Percentiles rank a stretch among this genome's conserved stretches.
Evolutionary conservation across 92 coral and sea anemone genomes (phyloP).

Genomic region (Pocillopora meandrina): DNA sequence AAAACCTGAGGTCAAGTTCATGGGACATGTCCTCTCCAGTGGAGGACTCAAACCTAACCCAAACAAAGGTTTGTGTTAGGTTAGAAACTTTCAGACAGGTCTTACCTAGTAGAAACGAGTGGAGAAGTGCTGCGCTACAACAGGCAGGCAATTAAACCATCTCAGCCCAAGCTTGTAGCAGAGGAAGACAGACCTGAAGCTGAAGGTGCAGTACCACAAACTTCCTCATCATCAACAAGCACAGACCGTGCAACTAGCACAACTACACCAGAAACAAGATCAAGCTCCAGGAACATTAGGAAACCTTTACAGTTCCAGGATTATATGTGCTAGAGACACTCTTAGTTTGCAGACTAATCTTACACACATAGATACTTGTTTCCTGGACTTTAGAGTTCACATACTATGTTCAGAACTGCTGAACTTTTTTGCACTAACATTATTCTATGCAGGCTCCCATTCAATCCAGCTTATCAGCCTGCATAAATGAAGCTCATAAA

Average conservation of each 20-base stretch:
- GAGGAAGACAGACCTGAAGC: not conserved
- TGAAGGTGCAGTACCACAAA: not conserved
- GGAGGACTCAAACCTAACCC: too few relatives aligned
- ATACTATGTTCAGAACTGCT: too few relatives aligned
- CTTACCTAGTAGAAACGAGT: slow-evolving; percentile 31
- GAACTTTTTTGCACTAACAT: too few relatives aligned
- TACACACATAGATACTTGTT: too few relatives aligned
- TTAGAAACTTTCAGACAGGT: slow-evolving; percentile 46
- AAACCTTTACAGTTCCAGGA: slow-evolving; percentile 8
- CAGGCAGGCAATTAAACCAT: slow-evolving; percentile 39
- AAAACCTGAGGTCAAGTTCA: too few relatives aligned
- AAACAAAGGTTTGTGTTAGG: too few relatives aligned
- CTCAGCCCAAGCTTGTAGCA: not conserved
- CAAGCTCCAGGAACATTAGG: not conserved
- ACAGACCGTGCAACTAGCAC: not conserved
- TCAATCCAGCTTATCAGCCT: too few relatives aligned
- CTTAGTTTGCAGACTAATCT: too few relatives aligned
- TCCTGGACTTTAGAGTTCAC: too few relatives aligned
- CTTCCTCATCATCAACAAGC: not conserved
- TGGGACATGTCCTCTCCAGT: too few relatives aligned
- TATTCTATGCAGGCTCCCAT: too few relatives aligned
- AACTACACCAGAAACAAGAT: slow-evolving; percentile 6
- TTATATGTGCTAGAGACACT: slow-evolving; percentile 6
- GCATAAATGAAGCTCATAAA: too few relatives aligned
- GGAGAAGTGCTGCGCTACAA: slow-evolving; percentile 38